Conservation (phyloP, 2,113 vertebrate species). For the Platysternon megacephalum region DNA sequence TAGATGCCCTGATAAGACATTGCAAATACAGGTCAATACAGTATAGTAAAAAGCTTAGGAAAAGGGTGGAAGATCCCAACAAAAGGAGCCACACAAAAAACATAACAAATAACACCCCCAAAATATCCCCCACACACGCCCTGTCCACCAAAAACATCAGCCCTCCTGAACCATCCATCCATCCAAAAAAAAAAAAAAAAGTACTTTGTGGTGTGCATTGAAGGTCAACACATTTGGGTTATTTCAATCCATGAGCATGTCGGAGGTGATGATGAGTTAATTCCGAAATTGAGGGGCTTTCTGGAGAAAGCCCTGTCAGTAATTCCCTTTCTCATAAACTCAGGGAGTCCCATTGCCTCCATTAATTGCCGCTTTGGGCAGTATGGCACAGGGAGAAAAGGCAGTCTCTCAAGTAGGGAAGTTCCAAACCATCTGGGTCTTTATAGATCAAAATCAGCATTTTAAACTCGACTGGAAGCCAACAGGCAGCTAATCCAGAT, state of each 20-base stretch:
- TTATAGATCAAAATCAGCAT: not conserved
- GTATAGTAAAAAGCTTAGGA: not conserved
- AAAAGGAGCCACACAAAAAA: not conserved
- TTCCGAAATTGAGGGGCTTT: not conserved
- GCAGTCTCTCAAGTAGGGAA: rapidly evolving
- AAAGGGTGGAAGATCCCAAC: not conserved
- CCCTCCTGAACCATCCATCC: not conserved
- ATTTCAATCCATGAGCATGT: rapidly evolving
- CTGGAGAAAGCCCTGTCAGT: rapidly evolving
- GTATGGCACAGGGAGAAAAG: not conserved
- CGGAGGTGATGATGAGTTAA: not conserved
- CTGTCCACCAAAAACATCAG: rapidly evolving
- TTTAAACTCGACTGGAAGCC: not conserved
- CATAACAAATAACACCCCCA: not conserved
- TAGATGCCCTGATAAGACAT: not conserved
- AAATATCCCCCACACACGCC: rapidly evolving
- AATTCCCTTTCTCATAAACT: not conserved
- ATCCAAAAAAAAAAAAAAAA: not conserved
- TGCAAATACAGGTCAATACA: not conserved
- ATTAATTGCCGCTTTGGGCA: not conserved
- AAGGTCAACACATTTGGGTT: not conserved
- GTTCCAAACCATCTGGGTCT: not conserved
- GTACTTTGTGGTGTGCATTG: not conserved
- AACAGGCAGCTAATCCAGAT: not conserved
- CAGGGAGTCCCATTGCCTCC: not conserved